Base-by-base conservation (phyloP, 2,113 vertebrate species). In the Proterorhinus semilunaris region DNA sequence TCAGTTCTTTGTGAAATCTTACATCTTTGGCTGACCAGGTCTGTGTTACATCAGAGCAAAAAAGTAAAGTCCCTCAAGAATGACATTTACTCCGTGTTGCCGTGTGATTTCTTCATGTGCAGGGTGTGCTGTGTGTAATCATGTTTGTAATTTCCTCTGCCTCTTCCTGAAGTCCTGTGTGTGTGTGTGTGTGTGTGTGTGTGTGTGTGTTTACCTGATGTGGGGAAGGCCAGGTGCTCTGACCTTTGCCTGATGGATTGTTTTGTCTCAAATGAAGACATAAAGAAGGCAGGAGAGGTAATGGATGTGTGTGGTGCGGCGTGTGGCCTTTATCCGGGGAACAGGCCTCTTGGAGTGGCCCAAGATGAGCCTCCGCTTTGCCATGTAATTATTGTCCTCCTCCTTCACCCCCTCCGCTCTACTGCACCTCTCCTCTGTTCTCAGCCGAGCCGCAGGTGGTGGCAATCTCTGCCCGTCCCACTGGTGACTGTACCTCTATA, bases 181-280 rank as follows among this genome's bases (percentile, higher is more conserved):
- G 65, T 58, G 65, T 71, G 46, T 72, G 21, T 21, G 21, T 21
- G 21, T 21, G 21, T 21, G 21, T 21, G 21, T 21, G 21, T 21
- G 62, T 63, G 59, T 58, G 65, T 58, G 65, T 71, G 46, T 72
- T 47, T 74, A 46, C 55, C 44, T 69, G 55, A 52, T 73, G 52
- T 54, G 55, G 44, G 57, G 42, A 64, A 66, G 69, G 71, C 81
- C 49, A 59, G 70, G 67, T 74, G 57, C 21, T n/a, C 55, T 87
- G 88, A 88, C 87, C 89, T 88, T 89, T 89, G 75, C 74, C 84
- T 88, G 83, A 89, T 86, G 79, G 88, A 89, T 88, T 87, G 83
- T 86, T 87, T 90, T 84, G 74, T 83, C 67, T 74, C 59, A 81
- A 84, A 90, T 82, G 68, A 81, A 90, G 88, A 89, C 80, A 80